These are phyloP conservation scores for Pyrrhosoma nymphula DNA, from an alignment of 2,888 invertebrate genomes.

Conservation along the genomic window DNA sequence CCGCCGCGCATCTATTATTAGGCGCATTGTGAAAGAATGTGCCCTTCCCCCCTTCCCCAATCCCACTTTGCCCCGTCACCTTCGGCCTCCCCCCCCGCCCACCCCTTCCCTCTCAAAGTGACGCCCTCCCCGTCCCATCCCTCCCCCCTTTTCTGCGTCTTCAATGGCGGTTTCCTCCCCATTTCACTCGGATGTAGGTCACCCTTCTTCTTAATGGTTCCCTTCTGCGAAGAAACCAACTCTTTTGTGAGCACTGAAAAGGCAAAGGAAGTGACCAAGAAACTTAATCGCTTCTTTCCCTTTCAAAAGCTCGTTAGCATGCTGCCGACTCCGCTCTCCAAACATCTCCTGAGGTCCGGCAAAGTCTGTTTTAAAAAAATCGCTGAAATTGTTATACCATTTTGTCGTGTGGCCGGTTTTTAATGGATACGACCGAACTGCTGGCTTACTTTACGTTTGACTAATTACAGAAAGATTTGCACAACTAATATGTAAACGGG, in stretches of 20 bases:
- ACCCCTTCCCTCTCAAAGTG: neutral
- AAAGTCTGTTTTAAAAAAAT: neutral
- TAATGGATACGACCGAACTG: neutral
- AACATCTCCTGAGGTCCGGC: neutral
- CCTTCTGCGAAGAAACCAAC: conserved; percentile 59
- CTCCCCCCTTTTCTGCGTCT: neutral
- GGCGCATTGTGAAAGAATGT: conserved; percentile 45
- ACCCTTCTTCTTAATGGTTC: conserved; percentile 50
- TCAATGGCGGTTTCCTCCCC: conserved; percentile 3
- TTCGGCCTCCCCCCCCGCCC: neutral
- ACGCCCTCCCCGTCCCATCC: neutral
- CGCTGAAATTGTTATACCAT: neutral
- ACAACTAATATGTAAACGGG: neutral
- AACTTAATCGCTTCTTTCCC: conserved; percentile 52
- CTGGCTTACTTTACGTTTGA: neutral
- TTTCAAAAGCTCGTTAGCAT: conserved; percentile 60
- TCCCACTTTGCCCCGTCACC: neutral
- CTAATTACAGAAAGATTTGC: neutral
- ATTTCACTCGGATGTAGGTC: conserved; percentile 56
- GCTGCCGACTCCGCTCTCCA: neutral
- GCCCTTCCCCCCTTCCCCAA: neutral
- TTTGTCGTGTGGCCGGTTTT: neutral
- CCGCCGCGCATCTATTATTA: conserved; percentile 58
- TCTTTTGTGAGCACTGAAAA: conserved; percentile 52
- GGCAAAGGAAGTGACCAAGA: conserved; percentile 43